These are phyloP conservation scores for Drosophila villosipedis DNA, from an alignment of 2,888 invertebrate genomes.

Conservation along the genomic window DNA sequence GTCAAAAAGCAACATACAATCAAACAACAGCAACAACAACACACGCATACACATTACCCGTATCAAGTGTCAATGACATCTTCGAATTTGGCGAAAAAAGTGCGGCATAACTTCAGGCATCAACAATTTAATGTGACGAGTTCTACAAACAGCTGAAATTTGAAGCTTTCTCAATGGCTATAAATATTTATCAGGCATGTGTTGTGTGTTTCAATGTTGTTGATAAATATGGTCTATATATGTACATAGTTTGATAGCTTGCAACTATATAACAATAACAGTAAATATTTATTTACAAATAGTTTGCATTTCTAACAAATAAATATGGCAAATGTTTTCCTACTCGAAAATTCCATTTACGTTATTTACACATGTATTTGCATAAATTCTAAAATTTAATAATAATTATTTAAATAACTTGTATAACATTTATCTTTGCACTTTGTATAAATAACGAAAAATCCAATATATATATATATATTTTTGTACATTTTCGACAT, in stretches of 20 bases:
- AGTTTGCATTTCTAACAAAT: not conserved
- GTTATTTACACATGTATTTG: not conserved
- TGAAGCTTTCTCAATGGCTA: not conserved
- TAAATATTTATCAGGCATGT: not conserved
- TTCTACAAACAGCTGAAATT: not conserved
- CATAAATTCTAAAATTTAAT: not conserved
- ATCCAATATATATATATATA: not conserved
- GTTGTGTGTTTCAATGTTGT: not conserved
- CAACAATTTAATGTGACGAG: not conserved
- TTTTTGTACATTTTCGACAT: not conserved
- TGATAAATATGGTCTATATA: not conserved
- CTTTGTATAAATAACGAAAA: not conserved
- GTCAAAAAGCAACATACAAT: conserved; percentile 5
- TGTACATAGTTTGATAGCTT: not conserved
- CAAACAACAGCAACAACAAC: not conserved
- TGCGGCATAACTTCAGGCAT: conserved; percentile 49
- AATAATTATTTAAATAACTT: not conserved
- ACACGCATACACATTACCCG: not conserved
- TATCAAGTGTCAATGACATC: conserved; percentile 44
- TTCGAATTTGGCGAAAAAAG: conserved; percentile 11
- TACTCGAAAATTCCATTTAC: not conserved
- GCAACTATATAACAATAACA: not conserved
- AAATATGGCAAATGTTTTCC: not conserved
- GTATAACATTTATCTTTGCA: not conserved
- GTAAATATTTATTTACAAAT: not conserved